These are phyloP conservation scores for Euborellia annulipes DNA, from an alignment of 1,140 invertebrate species.

Conservation along the genomic window DNA sequence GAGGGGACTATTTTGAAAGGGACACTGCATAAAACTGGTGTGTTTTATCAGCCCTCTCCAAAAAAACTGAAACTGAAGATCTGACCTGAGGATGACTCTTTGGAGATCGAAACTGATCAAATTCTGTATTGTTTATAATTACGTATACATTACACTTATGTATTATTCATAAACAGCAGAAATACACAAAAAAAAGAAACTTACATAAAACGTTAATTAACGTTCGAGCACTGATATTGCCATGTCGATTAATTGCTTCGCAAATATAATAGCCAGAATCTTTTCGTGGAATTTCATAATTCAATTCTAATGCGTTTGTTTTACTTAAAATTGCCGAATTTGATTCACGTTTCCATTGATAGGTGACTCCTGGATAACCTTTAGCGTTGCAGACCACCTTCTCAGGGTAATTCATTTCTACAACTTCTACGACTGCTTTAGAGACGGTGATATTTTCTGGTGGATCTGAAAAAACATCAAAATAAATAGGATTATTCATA, in stretches of 20 bases:
- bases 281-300: constrained; percentile 37
- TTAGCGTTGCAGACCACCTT: constrained; percentile 59
- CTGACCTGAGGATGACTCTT: no score
- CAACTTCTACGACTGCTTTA: constrained; percentile 50
- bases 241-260: constrained; percentile 59
- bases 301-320: constrained; percentile 36
- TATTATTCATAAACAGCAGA: no score
- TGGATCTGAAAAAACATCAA: no score
- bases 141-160: no score
- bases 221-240: constrained; percentile 41
- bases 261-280: constrained; percentile 58
- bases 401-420: constrained; percentile 56
- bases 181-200: no score
- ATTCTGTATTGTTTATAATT: no score
- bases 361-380: constrained; percentile 51
- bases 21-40: no score
- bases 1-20: no score
- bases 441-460: constrained; percentile 70
- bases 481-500: no score
- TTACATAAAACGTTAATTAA: constrained; percentile 67
- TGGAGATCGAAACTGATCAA: no score
- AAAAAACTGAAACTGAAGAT: no score
- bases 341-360: constrained; percentile 44
- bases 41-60: no score
- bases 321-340: constrained; percentile 28